phyloP scores from a whole-genome alignment of 2,113 vertebrate genomes.

The Polypterus bichir region DNA sequence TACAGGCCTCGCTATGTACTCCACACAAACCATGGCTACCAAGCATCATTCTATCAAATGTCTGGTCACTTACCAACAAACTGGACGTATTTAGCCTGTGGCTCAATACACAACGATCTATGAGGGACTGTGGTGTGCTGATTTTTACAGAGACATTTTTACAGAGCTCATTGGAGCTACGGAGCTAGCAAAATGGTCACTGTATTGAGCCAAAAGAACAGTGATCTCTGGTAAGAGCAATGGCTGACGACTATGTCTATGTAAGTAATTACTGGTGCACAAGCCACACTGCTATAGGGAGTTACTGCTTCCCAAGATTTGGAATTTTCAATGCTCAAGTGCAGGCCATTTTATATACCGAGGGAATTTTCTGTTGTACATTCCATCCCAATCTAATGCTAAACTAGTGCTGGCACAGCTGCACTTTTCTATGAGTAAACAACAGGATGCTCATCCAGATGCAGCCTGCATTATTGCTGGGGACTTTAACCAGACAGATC shows the following conservation, averaged over 20 bases:
- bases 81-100: constrained; percentile 3
- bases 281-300: neutral
- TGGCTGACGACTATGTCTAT: too few relatives aligned
- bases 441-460: constrained; percentile 2
- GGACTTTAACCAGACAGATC: constrained; percentile 3
- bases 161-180: too few relatives aligned
- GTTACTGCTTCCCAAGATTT: neutral
- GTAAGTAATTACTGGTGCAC: constrained; percentile 1
- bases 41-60: constrained; percentile 4
- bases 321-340: neutral
- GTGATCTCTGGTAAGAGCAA: too few relatives aligned
- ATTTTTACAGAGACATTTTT: neutral
- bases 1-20: neutral
- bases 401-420: too few relatives aligned
- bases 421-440: constrained; percentile 2
- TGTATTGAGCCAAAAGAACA: too few relatives aligned
- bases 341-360: constrained; percentile 1
- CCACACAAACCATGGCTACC: constrained; percentile 5
- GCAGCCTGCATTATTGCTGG: constrained; percentile 2
- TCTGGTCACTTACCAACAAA: constrained; percentile 5
- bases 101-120: constrained; percentile 5
- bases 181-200: too few relatives aligned
- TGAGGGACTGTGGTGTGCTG: neutral
- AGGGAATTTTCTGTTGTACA: too few relatives aligned
- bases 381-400: too few relatives aligned